Evolutionary conservation across 2,888 invertebrate genomes (phyloP), one percentile per base, ranked within the genome.

Genomic region (Sinotaia quadrata): DNA sequence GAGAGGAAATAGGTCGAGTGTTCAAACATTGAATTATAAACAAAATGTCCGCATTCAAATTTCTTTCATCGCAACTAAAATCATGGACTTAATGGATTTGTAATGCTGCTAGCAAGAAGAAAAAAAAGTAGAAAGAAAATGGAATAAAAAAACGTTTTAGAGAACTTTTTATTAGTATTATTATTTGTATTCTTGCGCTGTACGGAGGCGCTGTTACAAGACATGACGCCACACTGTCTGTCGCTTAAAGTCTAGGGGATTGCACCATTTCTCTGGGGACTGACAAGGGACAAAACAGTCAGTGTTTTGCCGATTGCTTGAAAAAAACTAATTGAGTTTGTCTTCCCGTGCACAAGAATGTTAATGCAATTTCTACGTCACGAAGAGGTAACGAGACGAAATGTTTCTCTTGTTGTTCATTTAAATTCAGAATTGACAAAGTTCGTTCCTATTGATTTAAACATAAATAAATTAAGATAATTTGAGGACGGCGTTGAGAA

Each of bases 61-160:
- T 27, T 31, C 54, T 54, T 24, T 31, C 54, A 54, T 54, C 54
- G 24, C n/a, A 31, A 18, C 31, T 18, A n/a, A 27, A 29, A 54
- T 54, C 54, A 27, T 54, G 18, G 27, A 54, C 21, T 54, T 54
- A 54, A 54, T 54, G 54, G 54, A 54, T 54, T 54, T 54, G 54
- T 54, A 29, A 29, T 31, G 21, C 54, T 54, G 27, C 27, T 29
- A 29, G 24, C 27, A 29, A 31, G 54, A 29, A 31, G 27, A 54
- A 54, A 54, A 54, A 54, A 24, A n/a, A n/a, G n/a, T n/a, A n/a
- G n/a, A n/a, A n/a, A n/a, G n/a, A n/a, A n/a, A n/a, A n/a, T n/a
- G n/a, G n/a, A n/a, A n/a, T n/a, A n/a, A n/a, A n/a, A n/a, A n/a
- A n/a, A n/a, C n/a, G n/a, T n/a, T n/a, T n/a, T n/a, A n/a, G n/a